These are phyloP conservation scores for Pseudorasbora parva DNA, from an alignment of 2,113 vertebrate genomes.

Conservation along the genomic window DNA sequence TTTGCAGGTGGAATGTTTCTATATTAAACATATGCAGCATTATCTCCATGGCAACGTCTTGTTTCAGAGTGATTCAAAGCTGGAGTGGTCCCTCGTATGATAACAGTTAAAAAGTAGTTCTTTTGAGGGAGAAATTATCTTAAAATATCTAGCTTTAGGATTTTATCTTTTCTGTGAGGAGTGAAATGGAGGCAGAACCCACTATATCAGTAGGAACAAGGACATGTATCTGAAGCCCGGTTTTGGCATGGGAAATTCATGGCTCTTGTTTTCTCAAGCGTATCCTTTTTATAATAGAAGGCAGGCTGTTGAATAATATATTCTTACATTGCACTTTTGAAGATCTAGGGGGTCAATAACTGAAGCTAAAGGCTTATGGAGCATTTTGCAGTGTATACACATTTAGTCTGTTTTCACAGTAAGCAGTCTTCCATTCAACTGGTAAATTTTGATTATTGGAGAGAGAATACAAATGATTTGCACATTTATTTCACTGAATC, in stretches of 20 bases:
- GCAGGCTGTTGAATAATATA: slow-evolving; percentile 51
- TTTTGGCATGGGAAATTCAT: slow-evolving; percentile 19
- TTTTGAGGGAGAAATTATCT: slow-evolving; percentile 21
- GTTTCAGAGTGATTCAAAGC: slow-evolving; percentile 57
- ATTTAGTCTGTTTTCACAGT: slow-evolving; percentile 28
- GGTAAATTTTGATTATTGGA: slow-evolving; percentile 4
- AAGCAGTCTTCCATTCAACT: background rate
- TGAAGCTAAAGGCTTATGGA: slow-evolving; percentile 29
- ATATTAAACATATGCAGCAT: slow-evolving; percentile 61
- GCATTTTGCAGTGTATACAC: slow-evolving; percentile 31
- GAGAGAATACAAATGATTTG: slow-evolving; percentile 29
- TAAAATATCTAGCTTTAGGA: slow-evolving; percentile 26
- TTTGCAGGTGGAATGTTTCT: slow-evolving; percentile 65
- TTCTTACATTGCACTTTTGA: slow-evolving; percentile 47
- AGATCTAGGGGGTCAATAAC: slow-evolving; percentile 29
- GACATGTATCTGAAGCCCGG: background rate
- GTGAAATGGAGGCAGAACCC: slow-evolving; percentile 9
- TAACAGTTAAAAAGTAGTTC: slow-evolving; percentile 6
- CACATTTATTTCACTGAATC: slow-evolving; percentile 13
- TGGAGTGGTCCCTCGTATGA: slow-evolving; percentile 41
- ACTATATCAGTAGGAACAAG: background rate
- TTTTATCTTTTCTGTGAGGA: background rate
- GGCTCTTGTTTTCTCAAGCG: slow-evolving; percentile 37
- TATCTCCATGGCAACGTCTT: slow-evolving; percentile 65
- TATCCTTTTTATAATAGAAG: slow-evolving; percentile 45